Evolutionary conservation across 2,113 vertebrate species (phyloP), one percentile per base, ranked within the genome.

Genomic region (Otolemur garnettii): DNA sequence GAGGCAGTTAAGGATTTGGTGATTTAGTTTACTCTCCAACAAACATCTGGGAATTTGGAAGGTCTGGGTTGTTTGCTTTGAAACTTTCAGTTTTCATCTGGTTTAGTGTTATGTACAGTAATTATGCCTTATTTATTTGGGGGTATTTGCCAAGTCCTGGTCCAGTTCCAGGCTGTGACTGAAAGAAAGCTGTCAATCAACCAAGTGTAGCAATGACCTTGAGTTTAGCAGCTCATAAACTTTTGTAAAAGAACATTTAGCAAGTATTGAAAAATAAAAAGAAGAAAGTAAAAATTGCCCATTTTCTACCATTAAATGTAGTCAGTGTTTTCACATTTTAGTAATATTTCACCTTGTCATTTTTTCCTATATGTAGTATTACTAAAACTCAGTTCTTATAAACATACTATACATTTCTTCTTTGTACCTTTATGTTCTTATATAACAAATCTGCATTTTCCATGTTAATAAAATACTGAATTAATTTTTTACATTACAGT

Each of bases 251-350:
- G 53, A 95, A 91, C 38, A 57, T n/a, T 85, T 92, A 11, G 28
- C 92, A 94, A 95, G 42, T 11, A 90, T 12, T 90, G 71, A 95
- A 87, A 93, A 87, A 80, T 55, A 93, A 79, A 87, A 77, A 33
- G 11, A 84, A 91, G 17, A 66, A 75, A 53, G 33, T 53, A 30
- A 94, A 94, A 92, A 60, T 38, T 42, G 4, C 21, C 21, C n/a
- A 42, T 71, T 80, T 87, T 60, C 30, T 21, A 75, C 68, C 33
- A 30, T 66, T 9, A 91, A 78, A 60, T 72, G 28, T 24, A 59
- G 22, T 53, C 15, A 91, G 42, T 69, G 5, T 79, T 91, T 96
- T 95, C 26, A 89, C 1, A 64, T 95, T 66, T 90, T 50, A 53
- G 42, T 68, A 53, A 50, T 55, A 85, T 90, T 90, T 95, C 19